Conservation (phyloP, 2,888 invertebrate species). For the Aleiodes alternator region DNA sequence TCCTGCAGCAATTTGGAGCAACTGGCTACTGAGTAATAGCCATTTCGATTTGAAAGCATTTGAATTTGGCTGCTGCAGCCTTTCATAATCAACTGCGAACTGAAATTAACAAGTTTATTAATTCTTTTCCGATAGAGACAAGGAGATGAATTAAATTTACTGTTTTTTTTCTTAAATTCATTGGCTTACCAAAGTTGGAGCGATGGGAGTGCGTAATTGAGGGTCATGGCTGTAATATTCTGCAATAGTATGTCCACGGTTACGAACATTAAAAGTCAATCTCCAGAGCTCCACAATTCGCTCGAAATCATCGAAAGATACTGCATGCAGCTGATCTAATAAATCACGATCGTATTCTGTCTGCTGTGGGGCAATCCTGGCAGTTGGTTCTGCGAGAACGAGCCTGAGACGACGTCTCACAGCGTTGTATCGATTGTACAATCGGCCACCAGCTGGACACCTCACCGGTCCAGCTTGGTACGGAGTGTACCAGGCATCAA, state of each 20-base stretch:
- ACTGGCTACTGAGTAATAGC: no score
- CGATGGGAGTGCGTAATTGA: background rate
- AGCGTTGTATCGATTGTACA: background rate
- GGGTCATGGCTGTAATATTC: slow-evolving; percentile 1
- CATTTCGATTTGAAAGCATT: no score
- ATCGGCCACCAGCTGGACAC: background rate
- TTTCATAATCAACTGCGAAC: no score
- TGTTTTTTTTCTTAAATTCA: no score
- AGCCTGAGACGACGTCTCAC: background rate
- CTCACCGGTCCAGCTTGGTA: background rate
- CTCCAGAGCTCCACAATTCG: background rate
- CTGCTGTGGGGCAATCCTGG: background rate
- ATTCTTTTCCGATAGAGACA: no score
- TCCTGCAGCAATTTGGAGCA: no score
- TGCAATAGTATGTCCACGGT: background rate
- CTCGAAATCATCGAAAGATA: slow-evolving; percentile 2
- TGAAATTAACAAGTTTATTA: no score
- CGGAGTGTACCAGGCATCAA: background rate
- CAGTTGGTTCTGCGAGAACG: background rate
- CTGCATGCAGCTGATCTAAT: background rate
- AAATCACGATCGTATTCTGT: background rate
- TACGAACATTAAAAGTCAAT: background rate
- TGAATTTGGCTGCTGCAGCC: no score
- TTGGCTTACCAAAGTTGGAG: background rate
- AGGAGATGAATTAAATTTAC: no score